Percentiles rank a stretch among this genome's conserved stretches.
These are phyloP conservation scores for Cydia fagiglandana DNA, from an alignment of 1,140 invertebrate species.

Conservation along the genomic window DNA sequence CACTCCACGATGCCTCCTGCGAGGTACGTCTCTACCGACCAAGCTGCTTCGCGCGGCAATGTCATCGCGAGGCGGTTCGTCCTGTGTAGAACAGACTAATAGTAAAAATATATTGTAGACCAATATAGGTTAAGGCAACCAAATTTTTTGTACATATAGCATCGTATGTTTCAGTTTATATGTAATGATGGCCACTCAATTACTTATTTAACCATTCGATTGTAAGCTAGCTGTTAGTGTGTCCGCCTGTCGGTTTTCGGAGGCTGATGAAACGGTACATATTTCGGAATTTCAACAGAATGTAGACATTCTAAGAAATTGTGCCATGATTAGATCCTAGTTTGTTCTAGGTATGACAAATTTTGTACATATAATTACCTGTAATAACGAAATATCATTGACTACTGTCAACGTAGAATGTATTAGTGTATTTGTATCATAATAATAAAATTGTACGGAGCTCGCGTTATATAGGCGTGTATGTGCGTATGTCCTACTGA, in stretches of 20 bases:
- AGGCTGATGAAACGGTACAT: constrained; percentile 51
- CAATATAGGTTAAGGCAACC: constrained; percentile 25
- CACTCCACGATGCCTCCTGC: too few species aligned
- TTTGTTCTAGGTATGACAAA: constrained; percentile 61
- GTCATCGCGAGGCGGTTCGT: too few species aligned
- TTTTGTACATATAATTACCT: constrained; percentile 69
- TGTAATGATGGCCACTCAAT: constrained; percentile 26
- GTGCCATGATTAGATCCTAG: constrained; percentile 66
- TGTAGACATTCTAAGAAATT: constrained; percentile 65
- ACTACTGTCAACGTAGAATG: constrained; percentile 53
- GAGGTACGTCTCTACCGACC: too few species aligned
- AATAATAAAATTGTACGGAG: constrained; percentile 54
- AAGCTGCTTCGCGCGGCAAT: too few species aligned
- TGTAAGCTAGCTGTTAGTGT: constrained; percentile 8
- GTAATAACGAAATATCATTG: constrained; percentile 63
- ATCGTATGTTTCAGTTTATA: neutral
- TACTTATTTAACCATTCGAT: constrained; percentile 20
- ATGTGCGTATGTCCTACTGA: constrained; percentile 43
- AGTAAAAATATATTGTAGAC: constrained; percentile 28
- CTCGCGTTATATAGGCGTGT: constrained; percentile 55
- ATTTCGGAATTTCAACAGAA: constrained; percentile 56
- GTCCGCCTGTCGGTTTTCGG: neutral
- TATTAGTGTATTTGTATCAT: constrained; percentile 67
- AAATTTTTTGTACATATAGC: constrained; percentile 27
- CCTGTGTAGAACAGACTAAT: too few species aligned